These are phyloP conservation scores for Junonia oenone DNA, from an alignment of 2,888 invertebrate genomes.

Conservation along the genomic window DNA sequence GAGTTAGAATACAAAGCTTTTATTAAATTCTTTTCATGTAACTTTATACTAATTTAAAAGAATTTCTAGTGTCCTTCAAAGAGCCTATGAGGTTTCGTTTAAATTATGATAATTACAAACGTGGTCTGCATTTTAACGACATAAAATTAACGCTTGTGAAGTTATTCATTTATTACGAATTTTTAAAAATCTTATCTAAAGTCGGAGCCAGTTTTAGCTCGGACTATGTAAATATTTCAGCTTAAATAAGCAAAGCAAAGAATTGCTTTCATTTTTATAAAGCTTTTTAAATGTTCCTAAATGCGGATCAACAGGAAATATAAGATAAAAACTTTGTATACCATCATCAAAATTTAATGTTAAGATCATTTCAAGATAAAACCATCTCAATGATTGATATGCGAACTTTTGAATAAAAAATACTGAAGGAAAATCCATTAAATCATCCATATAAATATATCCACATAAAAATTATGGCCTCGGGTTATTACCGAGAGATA, in stretches of 20 bases:
- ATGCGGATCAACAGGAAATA: neutral
- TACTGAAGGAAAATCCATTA: slow-evolving; percentile 20
- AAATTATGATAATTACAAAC: neutral
- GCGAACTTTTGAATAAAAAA: slow-evolving; percentile 10
- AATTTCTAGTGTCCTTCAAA: neutral
- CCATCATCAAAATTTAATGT: neutral
- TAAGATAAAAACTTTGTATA: neutral
- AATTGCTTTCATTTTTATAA: neutral
- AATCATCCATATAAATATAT: slow-evolving; percentile 26
- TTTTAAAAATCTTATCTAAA: neutral
- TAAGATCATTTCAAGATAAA: neutral
- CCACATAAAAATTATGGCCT: slow-evolving; percentile 31
- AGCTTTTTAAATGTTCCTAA: neutral
- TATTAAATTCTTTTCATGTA: neutral
- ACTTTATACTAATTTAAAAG: neutral
- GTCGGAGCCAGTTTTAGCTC: neutral
- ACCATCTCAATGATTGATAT: slow-evolving; percentile 22
- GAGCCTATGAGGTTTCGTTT: neutral
- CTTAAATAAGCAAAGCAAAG: too few species aligned
- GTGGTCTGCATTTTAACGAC: neutral
- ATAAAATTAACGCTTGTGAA: neutral
- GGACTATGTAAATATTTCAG: too few species aligned
- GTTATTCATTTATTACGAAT: neutral
- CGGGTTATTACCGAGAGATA: slow-evolving; percentile 36
- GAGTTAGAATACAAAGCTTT: neutral